Evolutionary conservation across 2,888 invertebrate species (phyloP), one percentile per base, ranked within the genome.

Genomic region (Fragum fragum): DNA sequence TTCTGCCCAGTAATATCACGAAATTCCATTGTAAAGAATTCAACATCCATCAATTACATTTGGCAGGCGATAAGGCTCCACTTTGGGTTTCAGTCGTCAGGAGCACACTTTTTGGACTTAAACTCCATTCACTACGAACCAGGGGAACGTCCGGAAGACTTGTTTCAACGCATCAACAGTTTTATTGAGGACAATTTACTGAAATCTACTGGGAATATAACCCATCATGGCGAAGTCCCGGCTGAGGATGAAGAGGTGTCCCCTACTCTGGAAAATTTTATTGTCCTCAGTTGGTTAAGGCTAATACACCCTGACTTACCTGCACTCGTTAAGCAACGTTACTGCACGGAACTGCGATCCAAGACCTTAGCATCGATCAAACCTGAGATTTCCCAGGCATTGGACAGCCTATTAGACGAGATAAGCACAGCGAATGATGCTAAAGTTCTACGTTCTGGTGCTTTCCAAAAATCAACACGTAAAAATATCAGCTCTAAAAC

Each of bases 171-270:
- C 1, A 23, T 89, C 1, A 69, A 55, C n/a, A 74, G 69, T 59
- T 86, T 87, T 36, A 71, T 83, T 1, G 86, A 85, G 21, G 86
- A 86, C 74, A 89, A 81, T 39, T 57, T 88, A 16, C 66, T 84
- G 2, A 61, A 57, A 6, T 2, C 23, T n/a, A 70, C 70, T 71
- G 74, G 81, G 3, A 71, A 69, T 23, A 78, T 83, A 23, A 23
- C 53, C n/a, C 88, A 88, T 32, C 83, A 87, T 68, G 83, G 81
- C 0, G 80, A 81, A 52, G n/a, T 66, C 47, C 39, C 85, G 63
- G 55, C 63, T 63, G 63, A 23, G 1, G 78, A 81, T 57, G 81
- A 83, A 39, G 83, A 79, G 68, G 14, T 84, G 2, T 63, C 88
- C 0, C 84, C 87, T 16, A 61, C 88, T 3, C 29, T 89, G 1